phyloP scores from a whole-genome alignment of 1,140 invertebrate species.

The Euwallacea similis region DNA sequence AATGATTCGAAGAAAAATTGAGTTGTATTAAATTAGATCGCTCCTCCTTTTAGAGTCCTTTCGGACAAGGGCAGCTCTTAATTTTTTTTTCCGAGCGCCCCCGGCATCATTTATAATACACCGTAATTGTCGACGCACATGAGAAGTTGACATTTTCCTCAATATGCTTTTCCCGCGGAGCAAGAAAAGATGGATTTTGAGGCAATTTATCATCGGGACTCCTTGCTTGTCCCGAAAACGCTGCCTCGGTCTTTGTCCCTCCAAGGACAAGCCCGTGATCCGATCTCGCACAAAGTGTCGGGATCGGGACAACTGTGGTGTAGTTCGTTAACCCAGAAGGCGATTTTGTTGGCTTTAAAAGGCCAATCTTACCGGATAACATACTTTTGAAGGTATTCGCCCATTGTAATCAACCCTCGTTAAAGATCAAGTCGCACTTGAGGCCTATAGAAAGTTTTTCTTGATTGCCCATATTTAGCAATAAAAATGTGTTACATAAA shows the following conservation, averaged over 20 bases:
- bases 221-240: slow-evolving; percentile 22
- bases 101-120: slow-evolving; percentile 35
- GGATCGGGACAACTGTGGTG: slow-evolving; percentile 15
- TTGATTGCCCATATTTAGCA: no score
- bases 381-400: no score
- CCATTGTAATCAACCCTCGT: no score
- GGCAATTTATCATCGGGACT: slow-evolving; percentile 34
- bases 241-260: slow-evolving; percentile 27
- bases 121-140: slow-evolving; percentile 35
- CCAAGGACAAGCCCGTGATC: slow-evolving; percentile 26
- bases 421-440: no score
- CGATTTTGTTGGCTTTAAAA: no score
- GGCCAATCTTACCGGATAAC: no score
- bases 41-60: slow-evolving; percentile 4
- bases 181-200: slow-evolving; percentile 35
- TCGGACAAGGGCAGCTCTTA: slow-evolving; percentile 27
- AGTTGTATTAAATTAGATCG: slow-evolving; percentile 25
- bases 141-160: slow-evolving; percentile 37
- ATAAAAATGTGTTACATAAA: no score
- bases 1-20: slow-evolving; percentile 24
- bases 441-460: no score
- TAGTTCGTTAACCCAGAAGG: slow-evolving; percentile 24
- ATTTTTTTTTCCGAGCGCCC: slow-evolving; percentile 20
- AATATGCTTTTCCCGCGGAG: slow-evolving; percentile 31
- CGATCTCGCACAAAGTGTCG: slow-evolving; percentile 11